Base-by-base conservation (phyloP, 2,888 invertebrate species). In the Calameuta idolon region DNA sequence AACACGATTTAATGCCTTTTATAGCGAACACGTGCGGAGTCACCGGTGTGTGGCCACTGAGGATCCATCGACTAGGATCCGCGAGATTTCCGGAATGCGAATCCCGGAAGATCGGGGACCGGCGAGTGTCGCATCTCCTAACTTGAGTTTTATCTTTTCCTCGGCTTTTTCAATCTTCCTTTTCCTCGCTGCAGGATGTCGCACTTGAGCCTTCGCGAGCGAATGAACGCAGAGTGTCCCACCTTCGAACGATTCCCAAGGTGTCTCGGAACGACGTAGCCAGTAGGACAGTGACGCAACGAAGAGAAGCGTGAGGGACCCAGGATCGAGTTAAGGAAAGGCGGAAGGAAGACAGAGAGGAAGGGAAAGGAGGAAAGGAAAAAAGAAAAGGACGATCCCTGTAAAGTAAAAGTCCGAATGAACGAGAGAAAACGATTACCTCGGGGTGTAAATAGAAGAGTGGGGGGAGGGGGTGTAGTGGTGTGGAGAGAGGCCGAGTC, bases 1-100 rank as follows among this genome's bases (percentile, higher is more conserved):
- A 79, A 83, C 85, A 85, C 81, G 84, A 83, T 85, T 85, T 85
- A 82, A 80, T 80, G 81, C 79, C 84, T 84, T 85, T 85, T 85
- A 83, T 84, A 79, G 79, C 77, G 83, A 80, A 78, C 31, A 15
- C 80, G 77, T 74, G 78, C 76, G 80, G 75, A 79, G 79, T 77
- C 81, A 83, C 84, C 85, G 81, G 81, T 81, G 74, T 3, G 33
- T 4, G 33, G 3, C 33, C 33, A 3, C 33, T 33, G 81, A 80
- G 78, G 81, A 84, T 85, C 84, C 85, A 83, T 85, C 85, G 84
- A 81, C 79, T 81, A 82, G 81, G 83, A 85, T 85, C 84, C 83
- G 77, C 81, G 83, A 30, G 69, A 1, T 11, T 15, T 11, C 31
- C 69, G 30, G 31, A 31, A 31, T 31, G 31, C 31, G 31, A 9